Percentiles rank a stretch among this genome's conserved stretches.
Evolutionary conservation across 2,113 vertebrate species (phyloP).

Genomic region (Struthidea cinerea): DNA sequence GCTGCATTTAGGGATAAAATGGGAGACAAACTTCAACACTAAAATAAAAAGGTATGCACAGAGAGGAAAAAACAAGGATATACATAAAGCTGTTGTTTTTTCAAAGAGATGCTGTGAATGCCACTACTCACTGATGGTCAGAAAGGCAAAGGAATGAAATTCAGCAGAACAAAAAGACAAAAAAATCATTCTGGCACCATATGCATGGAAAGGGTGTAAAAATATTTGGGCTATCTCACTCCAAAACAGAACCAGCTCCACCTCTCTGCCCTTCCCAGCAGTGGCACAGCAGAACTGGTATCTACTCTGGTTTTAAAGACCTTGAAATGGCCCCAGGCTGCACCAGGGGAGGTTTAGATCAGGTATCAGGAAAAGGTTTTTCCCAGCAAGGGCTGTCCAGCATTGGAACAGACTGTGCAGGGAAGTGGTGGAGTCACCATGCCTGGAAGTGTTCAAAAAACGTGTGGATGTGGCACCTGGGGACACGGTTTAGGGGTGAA

Average conservation of each 20-base stretch:
- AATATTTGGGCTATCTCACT: neutral
- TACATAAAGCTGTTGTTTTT: neutral
- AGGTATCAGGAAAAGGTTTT: neutral
- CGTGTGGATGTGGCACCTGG: accelerated
- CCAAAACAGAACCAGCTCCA: neutral
- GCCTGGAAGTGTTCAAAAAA: neutral
- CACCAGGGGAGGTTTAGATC: neutral
- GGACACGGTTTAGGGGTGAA: neutral
- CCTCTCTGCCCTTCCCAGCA: neutral
- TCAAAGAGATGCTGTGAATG: neutral
- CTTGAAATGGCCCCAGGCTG: neutral
- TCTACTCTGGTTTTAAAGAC: neutral
- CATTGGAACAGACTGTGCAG: neutral
- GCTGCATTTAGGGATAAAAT: neutral
- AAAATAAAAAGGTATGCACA: neutral
- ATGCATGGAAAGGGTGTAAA: neutral
- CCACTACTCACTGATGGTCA: neutral
- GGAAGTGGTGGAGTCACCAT: neutral
- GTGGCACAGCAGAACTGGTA: accelerated
- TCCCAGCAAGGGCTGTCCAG: neutral
- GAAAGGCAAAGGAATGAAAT: neutral
- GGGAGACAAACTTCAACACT: neutral
- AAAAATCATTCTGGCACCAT: neutral
- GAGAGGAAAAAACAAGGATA: neutral
- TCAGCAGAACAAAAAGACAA: neutral